Conservation (phyloP, 2,888 invertebrate genomes). For the Ganaspis brasiliensis region DNA sequence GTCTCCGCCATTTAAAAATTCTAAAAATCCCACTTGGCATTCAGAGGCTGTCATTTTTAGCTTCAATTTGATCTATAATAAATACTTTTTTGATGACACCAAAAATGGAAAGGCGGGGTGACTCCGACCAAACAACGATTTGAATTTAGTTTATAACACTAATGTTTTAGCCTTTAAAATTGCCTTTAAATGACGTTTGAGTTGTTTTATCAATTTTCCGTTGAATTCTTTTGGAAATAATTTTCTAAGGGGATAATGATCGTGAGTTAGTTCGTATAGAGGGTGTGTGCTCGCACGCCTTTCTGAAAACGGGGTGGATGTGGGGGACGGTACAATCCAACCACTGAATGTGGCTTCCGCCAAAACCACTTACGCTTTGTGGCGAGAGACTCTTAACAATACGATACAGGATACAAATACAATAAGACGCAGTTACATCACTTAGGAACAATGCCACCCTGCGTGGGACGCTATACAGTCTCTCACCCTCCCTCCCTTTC, state of each 20-base stretch:
- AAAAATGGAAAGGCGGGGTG: no score
- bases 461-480: constrained; percentile 49
- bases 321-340: constrained; percentile 76
- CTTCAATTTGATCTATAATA: no score
- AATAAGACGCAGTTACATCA: constrained; percentile 81
- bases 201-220: no score
- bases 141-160: no score
- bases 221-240: background rate
- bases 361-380: constrained; percentile 81
- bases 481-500: constrained; percentile 48
- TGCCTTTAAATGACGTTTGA: no score
- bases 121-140: no score
- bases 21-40: no score
- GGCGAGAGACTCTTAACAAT: constrained; percentile 80
- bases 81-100: no score
- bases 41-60: no score
- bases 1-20: no score
- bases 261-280: constrained; percentile 69
- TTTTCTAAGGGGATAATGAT: constrained; percentile 39
- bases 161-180: no score
- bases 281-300: constrained; percentile 63
- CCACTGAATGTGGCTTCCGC: constrained; percentile 80
- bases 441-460: constrained; percentile 79
- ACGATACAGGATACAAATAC: constrained; percentile 81
- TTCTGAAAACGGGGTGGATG: constrained; percentile 59